Percentiles rank a stretch among this genome's conserved stretches.
Conservation (phyloP, 2,113 vertebrate species). For the Furnarius figulus region DNA sequence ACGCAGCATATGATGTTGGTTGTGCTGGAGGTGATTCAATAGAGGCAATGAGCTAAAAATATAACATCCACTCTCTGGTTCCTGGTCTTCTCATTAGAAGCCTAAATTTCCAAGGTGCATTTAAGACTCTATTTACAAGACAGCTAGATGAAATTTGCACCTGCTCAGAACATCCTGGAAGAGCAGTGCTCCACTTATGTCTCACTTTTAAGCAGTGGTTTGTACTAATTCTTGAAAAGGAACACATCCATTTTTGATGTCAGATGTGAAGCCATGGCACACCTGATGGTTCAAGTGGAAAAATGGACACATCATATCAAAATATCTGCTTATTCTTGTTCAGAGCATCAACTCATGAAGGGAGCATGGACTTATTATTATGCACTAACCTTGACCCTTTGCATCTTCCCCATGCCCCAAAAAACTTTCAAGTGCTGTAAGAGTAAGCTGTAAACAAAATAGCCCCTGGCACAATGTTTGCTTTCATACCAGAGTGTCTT, state of each 20-base stretch:
- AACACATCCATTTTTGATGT: neutral
- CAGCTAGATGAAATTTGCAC: neutral
- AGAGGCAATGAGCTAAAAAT: neutral
- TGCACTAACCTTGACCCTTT: neutral
- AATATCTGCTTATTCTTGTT: neutral
- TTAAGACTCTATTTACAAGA: neutral
- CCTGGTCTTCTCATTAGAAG: neutral
- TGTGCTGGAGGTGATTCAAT: neutral
- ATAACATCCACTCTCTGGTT: neutral
- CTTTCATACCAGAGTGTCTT: neutral
- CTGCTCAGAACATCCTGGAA: neutral
- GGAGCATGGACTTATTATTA: neutral
- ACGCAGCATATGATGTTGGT: neutral
- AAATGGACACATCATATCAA: neutral
- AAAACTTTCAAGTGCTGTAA: neutral
- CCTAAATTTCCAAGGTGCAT: neutral
- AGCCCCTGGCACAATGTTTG: neutral
- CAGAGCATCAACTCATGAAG: neutral
- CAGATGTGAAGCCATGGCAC: neutral
- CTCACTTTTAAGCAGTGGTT: neutral
- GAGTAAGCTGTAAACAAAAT: neutral
- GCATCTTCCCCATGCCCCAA: neutral
- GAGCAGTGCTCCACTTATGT: fast-evolving
- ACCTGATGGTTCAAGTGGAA: neutral
- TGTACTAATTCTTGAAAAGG: neutral